These are phyloP conservation scores for Phengaris arion DNA, from an alignment of 2,888 invertebrate genomes.

Conservation along the genomic window DNA sequence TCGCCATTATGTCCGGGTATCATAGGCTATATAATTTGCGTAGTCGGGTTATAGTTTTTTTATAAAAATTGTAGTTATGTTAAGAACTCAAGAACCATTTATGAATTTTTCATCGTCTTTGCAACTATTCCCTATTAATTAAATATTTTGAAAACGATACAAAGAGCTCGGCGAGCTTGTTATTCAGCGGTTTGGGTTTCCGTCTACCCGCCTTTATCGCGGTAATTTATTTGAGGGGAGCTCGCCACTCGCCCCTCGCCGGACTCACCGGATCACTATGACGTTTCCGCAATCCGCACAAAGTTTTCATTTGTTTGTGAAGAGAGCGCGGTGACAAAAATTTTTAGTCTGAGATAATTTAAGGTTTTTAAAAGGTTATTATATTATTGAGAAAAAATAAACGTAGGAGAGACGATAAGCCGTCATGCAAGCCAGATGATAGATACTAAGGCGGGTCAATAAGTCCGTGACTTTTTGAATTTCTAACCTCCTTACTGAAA, in stretches of 20 bases:
- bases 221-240: not conserved
- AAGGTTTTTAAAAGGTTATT: not conserved
- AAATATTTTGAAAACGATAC: not conserved
- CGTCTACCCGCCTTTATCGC: not conserved
- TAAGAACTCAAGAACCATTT: not conserved
- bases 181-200: slow-evolving; percentile 64
- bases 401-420: not conserved
- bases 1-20: too few relatives aligned
- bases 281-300: not conserved
- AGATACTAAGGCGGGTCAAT: too few relatives aligned
- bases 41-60: too few relatives aligned
- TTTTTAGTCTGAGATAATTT: not conserved
- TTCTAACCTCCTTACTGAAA: too few relatives aligned
- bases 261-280: not conserved
- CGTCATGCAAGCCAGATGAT: too few relatives aligned
- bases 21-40: too few relatives aligned
- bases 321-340: not conserved
- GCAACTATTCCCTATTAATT: not conserved
- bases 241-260: too few relatives aligned
- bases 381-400: not conserved
- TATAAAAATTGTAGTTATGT: not conserved
- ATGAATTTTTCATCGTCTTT: not conserved
- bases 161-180: not conserved
- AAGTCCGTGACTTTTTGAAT: too few relatives aligned
- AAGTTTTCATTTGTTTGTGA: not conserved